These are phyloP conservation scores for Drosophila paranaensis DNA, from an alignment of 2,888 invertebrate genomes.

Conservation along the genomic window DNA sequence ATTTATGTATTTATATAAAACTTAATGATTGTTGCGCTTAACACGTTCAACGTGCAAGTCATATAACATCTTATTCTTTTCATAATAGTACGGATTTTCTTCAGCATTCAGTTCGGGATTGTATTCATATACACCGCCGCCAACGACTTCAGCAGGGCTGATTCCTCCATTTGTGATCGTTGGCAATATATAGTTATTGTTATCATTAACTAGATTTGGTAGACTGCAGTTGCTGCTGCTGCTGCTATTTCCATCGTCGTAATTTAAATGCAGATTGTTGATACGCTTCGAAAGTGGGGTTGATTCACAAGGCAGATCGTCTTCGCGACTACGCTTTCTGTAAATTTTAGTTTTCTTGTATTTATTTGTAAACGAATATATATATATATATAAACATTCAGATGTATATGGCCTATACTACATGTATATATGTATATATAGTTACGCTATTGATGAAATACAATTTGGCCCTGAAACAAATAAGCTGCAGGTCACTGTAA, in stretches of 20 bases:
- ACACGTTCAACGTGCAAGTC: conserved; percentile 93
- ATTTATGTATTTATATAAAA: conserved; percentile 13
- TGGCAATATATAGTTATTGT: conserved; percentile 51
- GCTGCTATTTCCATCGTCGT: conserved; percentile 71
- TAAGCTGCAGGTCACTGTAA: conserved; percentile 48
- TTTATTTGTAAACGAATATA: background rate
- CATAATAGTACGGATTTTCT: conserved; percentile 94
- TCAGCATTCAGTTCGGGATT: conserved; percentile 90
- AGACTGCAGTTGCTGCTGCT: conserved; percentile 69
- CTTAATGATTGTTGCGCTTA: conserved; percentile 86
- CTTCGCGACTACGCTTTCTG: conserved; percentile 92
- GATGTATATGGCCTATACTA: background rate
- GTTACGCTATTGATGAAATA: background rate
- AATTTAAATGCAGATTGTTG: conserved; percentile 92
- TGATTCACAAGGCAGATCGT: conserved; percentile 90
- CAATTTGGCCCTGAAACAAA: conserved; percentile 19
- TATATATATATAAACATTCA: background rate
- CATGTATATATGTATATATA: background rate
- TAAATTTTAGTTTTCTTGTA: conserved; percentile 1
- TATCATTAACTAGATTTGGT: conserved; percentile 58
- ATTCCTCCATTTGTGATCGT: conserved; percentile 35
- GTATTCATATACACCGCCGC: conserved; percentile 84
- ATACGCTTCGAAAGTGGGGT: conserved; percentile 95
- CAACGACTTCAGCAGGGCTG: conserved; percentile 39
- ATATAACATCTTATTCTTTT: conserved; percentile 93